Percentiles rank a stretch among this genome's conserved stretches.
Conservation (phyloP, 2,888 invertebrate species). For the Rhagonycha fulva region DNA sequence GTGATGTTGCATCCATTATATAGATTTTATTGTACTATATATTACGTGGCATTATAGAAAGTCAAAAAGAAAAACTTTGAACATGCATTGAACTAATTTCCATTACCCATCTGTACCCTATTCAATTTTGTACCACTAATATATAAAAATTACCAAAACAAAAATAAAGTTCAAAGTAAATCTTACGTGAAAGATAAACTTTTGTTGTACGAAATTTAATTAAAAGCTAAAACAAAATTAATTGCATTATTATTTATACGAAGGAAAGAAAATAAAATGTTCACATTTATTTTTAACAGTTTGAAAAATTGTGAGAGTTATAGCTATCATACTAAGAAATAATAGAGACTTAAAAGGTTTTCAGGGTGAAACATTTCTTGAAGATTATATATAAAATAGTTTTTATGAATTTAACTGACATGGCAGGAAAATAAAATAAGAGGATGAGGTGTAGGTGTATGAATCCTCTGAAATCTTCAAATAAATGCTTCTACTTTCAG, state of each 20-base stretch:
- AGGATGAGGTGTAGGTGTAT: conserved; percentile 3
- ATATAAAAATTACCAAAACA: background rate
- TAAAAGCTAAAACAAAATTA: background rate
- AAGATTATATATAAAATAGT: background rate
- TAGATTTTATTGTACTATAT: too few relatives aligned
- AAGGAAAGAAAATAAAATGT: background rate
- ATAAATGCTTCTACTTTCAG: conserved; percentile 32
- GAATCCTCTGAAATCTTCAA: conserved; percentile 29
- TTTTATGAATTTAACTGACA: conserved; percentile 15
- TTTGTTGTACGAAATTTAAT: background rate
- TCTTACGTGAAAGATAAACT: background rate
- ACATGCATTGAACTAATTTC: background rate
- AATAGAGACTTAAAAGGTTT: background rate
- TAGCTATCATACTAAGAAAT: background rate
- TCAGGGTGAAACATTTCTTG: background rate
- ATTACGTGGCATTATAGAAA: background rate
- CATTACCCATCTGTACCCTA: background rate
- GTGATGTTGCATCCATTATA: too few relatives aligned
- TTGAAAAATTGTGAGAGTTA: background rate
- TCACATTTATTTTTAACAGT: background rate
- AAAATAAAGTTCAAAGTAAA: background rate
- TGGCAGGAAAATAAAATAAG: conserved; percentile 3
- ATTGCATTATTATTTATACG: background rate
- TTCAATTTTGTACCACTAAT: background rate
- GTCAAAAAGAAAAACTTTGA: too few relatives aligned